Base-by-base conservation (phyloP, 2,888 invertebrate genomes). In the Pimpla rufipes region DNA sequence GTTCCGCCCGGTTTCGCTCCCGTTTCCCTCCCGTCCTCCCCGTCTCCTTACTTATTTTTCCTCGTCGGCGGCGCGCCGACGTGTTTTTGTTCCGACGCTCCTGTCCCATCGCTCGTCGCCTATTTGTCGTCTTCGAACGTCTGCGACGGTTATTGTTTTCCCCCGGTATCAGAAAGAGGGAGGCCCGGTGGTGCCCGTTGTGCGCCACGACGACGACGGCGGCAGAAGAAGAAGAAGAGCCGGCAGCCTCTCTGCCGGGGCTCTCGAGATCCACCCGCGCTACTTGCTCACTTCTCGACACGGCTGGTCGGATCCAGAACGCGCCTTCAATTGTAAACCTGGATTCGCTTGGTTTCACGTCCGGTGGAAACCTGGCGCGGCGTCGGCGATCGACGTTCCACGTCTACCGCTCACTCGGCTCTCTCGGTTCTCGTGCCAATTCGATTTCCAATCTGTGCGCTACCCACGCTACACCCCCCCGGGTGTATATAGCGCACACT, bases 371-470 rank as follows among this genome's bases (percentile, higher is more conserved):
- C 80, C 75, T 68, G 74, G 76, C 76, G 68, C 82, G 59, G 76
- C 42, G 52, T 45, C 64, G 67, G 71, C 16, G 21, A 37, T 16
- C 79, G 66, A 50, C 82, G 29, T 66, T 42, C 50, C 70, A 16
- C 52, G 7, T 64, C 42, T 45, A 57, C 23, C 66, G 16, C 64
- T 79, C 59, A 67, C 73, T 75, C 57, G 55, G 55, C 66, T 79
- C 29, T 29, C 29, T 5, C 3, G 67, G 71, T 64, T 79, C 75
- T 67, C 84, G 82, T 82, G 81, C 84, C 84, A 84, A 84, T 84
- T 84, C 83, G 83, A 84, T 84, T 84, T 84, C 77, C 84, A 84
- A 84, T 84, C 84, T 84, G 84, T 84, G 84, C 81, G 78, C 81
- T 78, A n/a, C n/a, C 70, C 50, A 21, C 77, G 73, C 73, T 81